Base-by-base conservation (phyloP, 2,113 vertebrate species). In the Grus americana region DNA sequence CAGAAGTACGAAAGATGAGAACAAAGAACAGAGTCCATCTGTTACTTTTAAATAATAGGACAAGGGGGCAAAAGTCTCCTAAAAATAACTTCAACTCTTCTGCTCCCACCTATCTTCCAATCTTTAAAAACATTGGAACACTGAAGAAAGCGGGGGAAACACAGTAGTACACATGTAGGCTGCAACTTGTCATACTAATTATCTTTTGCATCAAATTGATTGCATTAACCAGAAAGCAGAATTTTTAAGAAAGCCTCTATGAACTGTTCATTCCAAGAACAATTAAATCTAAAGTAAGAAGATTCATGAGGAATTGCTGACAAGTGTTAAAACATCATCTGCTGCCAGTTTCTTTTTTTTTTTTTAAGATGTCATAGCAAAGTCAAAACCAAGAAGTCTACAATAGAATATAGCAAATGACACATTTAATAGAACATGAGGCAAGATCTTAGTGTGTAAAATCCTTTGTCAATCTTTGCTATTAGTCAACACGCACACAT, bases 321-420 rank as follows among this genome's bases (percentile, higher is more conserved):
- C 75, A 97, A 95, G 61, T 88, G 79, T 86, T 94, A 93, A 86
- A 95, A 86, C 63, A 92, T 88, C 62, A 74, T 86, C 86, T 78
- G 34, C 63, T 86, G 52, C 40, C 83, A 93, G 63, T 36, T 93
- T 86, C 73, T 87, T 74, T 90, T 95, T 72, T 38, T 71, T 38
- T 71, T 92, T 88, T 86, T 74, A 65, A 85, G 58, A 61, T 95
- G 76, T 84, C 91, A 92, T 7, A 86, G 88, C 63, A 91, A 92
- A 95, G 75, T 93, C 93, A 96, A 89, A 95, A 62, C 5, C 17
- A 83, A 91, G 57, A 78, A 36, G 2, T 36, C 54, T 88, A 61
- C 57, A 71, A 66, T 0, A 44, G 72, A 93, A 92, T 68, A 63
- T 93, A 96, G 84, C 94, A 96, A 95, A 85, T 89, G 88, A 96